phyloP scores from a whole-genome alignment of 2,113 vertebrate genomes.

The Sapajus apella region DNA sequence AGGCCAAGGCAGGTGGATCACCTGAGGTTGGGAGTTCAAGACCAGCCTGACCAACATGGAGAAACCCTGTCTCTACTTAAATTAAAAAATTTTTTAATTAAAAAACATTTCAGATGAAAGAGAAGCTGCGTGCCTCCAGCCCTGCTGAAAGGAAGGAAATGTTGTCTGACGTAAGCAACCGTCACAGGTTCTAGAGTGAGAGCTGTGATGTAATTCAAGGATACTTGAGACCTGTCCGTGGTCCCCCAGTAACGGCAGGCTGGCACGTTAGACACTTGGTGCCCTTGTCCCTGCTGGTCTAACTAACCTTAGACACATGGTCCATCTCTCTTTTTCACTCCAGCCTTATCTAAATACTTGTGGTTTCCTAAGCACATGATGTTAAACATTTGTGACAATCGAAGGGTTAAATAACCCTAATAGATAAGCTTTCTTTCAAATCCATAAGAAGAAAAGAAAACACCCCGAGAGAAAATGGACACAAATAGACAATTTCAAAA shows the following conservation, averaged over 20 bases:
- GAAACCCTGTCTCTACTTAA: too few species aligned
- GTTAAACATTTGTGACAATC: not conserved
- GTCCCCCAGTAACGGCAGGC: not conserved
- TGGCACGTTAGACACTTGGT: not conserved
- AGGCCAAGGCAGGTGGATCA: too few species aligned
- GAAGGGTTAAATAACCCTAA: not conserved
- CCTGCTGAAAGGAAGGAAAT: not conserved
- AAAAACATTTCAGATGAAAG: not conserved
- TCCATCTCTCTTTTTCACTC: not conserved
- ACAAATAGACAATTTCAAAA: conserved; percentile 14
- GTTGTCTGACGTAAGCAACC: rapidly evolving
- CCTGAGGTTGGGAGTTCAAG: too few species aligned
- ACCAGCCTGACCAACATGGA: too few species aligned
- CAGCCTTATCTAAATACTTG: not conserved
- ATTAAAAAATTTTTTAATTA: too few species aligned
- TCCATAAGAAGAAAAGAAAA: conserved; percentile 16
- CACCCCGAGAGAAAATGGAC: not conserved
- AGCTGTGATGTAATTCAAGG: not conserved
- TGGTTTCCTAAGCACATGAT: not conserved
- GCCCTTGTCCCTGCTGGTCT: not conserved
- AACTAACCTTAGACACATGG: not conserved
- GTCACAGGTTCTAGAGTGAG: not conserved
- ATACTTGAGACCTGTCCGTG: not conserved
- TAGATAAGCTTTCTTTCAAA: conserved; percentile 13
- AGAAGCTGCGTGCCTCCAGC: not conserved